Evolutionary conservation across 2,113 vertebrate species (phyloP), one percentile per base, ranked within the genome.

Genomic region (Coryphaenoides rupestris): DNA sequence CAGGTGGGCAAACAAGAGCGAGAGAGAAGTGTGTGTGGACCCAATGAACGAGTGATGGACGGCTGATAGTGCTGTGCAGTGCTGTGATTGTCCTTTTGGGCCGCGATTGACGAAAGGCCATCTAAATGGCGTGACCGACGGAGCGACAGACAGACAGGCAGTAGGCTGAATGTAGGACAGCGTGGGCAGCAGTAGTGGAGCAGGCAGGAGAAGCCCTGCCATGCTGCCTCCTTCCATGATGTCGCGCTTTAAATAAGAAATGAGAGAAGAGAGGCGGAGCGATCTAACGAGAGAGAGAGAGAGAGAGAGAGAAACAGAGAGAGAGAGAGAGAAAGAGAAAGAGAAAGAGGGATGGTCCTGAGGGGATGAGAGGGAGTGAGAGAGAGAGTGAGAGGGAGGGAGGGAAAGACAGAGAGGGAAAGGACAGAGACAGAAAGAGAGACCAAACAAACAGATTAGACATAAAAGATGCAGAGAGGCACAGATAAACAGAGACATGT

Each of bases 271-370:
- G 33, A 40, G 33, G 33, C 33, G 9, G 33, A 40, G 33, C 33
- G 9, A 40, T 7, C 33, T 40, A 40, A 40, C 33, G 2, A 40
- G 13, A 40, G 33, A 40, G 33, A 40, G 33, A 40, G 33, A 40
- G 33, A 12, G 33, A 40, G 33, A 40, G 33, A 40, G 13, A 40
- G 33, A 40, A 12, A 2, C 33, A 12, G 49, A 60, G 68, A 58
- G 19, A 78, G 76, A 65, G 77, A 77, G 61, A 79, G 58, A 74
- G 60, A 70, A 73, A 55, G 28, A 15, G 58, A 19, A 60, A 52
- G 40, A 15, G 24, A 14, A 0, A 3, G 17, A 1, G 19, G n/a
- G n/a, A n/a, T n/a, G n/a, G n/a, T n/a, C n/a, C n/a, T n/a, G n/a
- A n/a, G n/a, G n/a, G n/a, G n/a, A n/a, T n/a, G n/a, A 45, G 33